These are phyloP conservation scores for Notoglanidium macrostoma DNA, from an alignment of 2,797 vertebrate genomes.

Conservation along the genomic window DNA sequence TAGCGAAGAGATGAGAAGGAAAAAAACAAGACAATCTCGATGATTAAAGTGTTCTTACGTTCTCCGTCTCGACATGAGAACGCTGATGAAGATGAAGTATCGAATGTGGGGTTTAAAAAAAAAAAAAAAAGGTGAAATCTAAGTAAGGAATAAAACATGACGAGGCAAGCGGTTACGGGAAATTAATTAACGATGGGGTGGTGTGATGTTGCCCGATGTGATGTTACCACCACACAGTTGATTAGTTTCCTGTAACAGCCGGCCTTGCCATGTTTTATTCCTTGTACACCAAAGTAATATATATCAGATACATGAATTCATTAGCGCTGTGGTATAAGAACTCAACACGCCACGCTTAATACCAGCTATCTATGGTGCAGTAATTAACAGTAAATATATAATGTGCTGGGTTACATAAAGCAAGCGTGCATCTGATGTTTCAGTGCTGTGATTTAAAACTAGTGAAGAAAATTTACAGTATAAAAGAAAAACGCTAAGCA, in stretches of 20 bases:
- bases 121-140: neutral
- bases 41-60: constrained; percentile 32
- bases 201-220: neutral
- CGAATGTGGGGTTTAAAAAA: neutral
- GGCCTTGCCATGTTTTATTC: neutral
- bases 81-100: neutral
- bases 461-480: too few species aligned
- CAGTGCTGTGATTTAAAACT: too few species aligned
- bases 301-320: too few species aligned
- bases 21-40: constrained; percentile 34
- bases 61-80: neutral
- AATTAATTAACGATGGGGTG: neutral
- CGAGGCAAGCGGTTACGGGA: neutral
- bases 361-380: too few species aligned
- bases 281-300: neutral
- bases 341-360: too few species aligned
- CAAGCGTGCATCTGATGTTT: too few species aligned
- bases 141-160: neutral
- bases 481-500: too few species aligned
- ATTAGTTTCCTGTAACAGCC: neutral
- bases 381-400: neutral
- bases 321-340: too few species aligned
- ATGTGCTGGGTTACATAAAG: too few species aligned
- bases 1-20: neutral
- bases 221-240: neutral